Evolutionary conservation across 2,113 vertebrate species (phyloP).

Genomic region (Oncorhynchus kisutch): DNA sequence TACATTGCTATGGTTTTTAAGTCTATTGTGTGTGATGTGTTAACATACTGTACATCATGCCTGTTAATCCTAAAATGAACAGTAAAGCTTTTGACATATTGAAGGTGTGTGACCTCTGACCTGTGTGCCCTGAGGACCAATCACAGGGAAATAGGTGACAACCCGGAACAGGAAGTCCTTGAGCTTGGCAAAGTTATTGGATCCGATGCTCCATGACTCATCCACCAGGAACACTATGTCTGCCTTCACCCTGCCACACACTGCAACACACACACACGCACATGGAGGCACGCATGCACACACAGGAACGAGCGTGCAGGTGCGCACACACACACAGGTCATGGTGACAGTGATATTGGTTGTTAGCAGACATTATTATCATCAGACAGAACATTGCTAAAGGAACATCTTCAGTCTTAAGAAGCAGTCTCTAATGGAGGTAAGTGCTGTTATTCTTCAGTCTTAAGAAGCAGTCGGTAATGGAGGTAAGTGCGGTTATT

Average conservation of each 20-base stretch:
- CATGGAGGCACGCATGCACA: background rate
- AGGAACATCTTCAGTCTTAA: no score
- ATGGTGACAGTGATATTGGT: background rate
- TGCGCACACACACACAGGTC: background rate
- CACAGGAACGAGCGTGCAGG: background rate
- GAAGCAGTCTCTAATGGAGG: no score
- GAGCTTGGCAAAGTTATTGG: slow-evolving; percentile 83
- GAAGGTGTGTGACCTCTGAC: slow-evolving; percentile 48
- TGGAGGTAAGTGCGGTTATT: no score
- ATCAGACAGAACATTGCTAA: background rate
- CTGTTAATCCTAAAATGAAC: background rate
- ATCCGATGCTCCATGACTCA: slow-evolving; percentile 86
- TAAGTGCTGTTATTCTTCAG: no score
- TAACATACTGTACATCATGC: no score
- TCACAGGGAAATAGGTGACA: slow-evolving; percentile 82
- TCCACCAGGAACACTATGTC: slow-evolving; percentile 88
- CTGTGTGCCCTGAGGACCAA: slow-evolving; percentile 82
- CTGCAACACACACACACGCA: slow-evolving; percentile 57
- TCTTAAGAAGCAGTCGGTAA: no score
- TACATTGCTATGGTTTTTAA: no score
- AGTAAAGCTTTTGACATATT: background rate
- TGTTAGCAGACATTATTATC: background rate
- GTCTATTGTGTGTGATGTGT: no score
- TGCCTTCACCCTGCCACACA: slow-evolving; percentile 80
- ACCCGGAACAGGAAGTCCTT: slow-evolving; percentile 87